These are phyloP conservation scores for Lerema accius DNA, from an alignment of 1,140 invertebrate species.

Conservation along the genomic window DNA sequence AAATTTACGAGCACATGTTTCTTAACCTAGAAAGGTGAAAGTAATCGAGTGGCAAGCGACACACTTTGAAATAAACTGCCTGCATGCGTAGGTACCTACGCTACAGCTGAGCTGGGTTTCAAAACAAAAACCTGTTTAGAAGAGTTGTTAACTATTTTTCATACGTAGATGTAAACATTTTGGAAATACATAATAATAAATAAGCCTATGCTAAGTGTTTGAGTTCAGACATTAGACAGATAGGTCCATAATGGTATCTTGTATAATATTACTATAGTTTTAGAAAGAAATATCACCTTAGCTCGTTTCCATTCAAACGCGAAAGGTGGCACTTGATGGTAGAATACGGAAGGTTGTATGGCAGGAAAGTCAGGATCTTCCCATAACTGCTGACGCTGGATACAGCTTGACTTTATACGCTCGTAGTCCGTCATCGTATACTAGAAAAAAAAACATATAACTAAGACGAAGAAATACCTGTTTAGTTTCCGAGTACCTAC, in stretches of 20 bases:
- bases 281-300: no score
- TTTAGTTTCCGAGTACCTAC: no score
- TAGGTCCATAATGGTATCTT: no score
- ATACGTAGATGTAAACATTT: constrained; percentile 1
- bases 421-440: constrained; percentile 85
- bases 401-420: constrained; percentile 90
- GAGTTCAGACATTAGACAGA: no score
- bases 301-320: constrained; percentile 96
- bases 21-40: constrained; percentile 42
- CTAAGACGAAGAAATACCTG: no score
- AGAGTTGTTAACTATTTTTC: constrained; percentile 6
- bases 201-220: no score
- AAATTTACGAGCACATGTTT: constrained; percentile 13
- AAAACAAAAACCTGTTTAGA: constrained; percentile 15
- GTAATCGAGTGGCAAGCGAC: constrained; percentile 43
- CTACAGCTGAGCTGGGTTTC: constrained; percentile 25
- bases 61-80: constrained; percentile 24
- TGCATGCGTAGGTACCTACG: constrained; percentile 24
- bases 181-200: no score
- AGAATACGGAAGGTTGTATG: constrained; percentile 94
- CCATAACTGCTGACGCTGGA: constrained; percentile 92
- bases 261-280: no score
- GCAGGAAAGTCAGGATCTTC: constrained; percentile 96
- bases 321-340: constrained; percentile 96
- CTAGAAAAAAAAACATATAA: constrained; percentile 39